phyloP scores from a whole-genome alignment of 2,113 vertebrate genomes.

The Cheirogaleus medius region DNA sequence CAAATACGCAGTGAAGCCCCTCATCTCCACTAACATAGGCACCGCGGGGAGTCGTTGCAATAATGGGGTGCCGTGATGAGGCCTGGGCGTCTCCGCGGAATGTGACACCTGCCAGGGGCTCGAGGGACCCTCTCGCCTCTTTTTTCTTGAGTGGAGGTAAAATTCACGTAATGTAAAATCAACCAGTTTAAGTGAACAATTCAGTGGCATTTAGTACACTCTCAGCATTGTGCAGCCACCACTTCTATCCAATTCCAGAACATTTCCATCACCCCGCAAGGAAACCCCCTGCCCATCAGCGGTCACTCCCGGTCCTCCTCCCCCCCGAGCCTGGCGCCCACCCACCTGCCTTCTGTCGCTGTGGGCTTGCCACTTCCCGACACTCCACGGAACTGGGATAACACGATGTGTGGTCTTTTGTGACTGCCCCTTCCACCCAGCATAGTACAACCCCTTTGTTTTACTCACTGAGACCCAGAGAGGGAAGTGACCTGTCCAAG shows the following conservation, averaged over 20 bases:
- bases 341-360: fast-evolving
- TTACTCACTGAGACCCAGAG: background rate
- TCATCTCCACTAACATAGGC: no score
- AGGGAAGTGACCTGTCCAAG: background rate
- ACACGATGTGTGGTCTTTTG: fast-evolving
- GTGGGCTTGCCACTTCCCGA: fast-evolving
- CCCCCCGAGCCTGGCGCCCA: no score
- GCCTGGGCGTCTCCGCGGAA: no score
- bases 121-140: background rate
- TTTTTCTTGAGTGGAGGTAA: background rate
- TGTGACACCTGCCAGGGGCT: background rate
- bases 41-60: fast-evolving
- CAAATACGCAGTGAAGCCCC: fast-evolving
- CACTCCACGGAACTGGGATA: fast-evolving
- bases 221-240: fast-evolving
- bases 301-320: fast-evolving
- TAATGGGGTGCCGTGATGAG: fast-evolving
- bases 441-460: fast-evolving
- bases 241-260: background rate
- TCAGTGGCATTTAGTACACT: background rate
- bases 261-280: background rate
- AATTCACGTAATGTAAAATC: background rate
- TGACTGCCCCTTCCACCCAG: background rate
- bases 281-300: background rate
- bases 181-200: background rate